Percentiles rank a stretch among this genome's conserved stretches.
Conservation (phyloP, 2,113 vertebrate genomes). For the Diphyllodes magnificus region DNA sequence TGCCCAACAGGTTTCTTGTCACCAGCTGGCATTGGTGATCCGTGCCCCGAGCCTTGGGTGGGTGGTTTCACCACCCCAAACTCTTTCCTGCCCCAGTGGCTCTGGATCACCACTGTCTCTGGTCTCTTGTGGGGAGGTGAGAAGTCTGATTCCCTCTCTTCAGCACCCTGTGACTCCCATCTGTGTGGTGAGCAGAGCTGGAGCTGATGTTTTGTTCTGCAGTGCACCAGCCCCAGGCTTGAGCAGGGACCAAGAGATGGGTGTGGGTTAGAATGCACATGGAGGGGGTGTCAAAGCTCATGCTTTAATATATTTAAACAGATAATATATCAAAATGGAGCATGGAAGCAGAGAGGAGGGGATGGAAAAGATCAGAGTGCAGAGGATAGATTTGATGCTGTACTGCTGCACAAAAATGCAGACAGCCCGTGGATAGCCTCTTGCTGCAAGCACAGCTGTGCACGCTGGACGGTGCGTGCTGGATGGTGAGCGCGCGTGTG, state of each 20-base stretch:
- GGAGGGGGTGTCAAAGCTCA: rapidly evolving
- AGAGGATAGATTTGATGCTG: background rate
- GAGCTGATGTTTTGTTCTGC: background rate
- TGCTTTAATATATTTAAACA: background rate
- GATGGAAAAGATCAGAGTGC: background rate
- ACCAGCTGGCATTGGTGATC: background rate
- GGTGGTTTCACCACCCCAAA: background rate
- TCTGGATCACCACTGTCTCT: background rate
- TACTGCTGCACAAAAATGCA: background rate
- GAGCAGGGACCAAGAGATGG: background rate
- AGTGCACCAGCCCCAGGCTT: rapidly evolving
- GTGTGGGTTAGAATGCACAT: background rate
- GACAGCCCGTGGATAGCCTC: background rate
- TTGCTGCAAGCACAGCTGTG: background rate
- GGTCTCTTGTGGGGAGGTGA: background rate
- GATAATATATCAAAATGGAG: background rate
- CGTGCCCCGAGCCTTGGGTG: background rate
- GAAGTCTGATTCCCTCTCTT: background rate
- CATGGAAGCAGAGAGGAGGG: background rate
- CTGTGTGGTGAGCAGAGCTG: background rate
- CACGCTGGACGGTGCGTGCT: rapidly evolving
- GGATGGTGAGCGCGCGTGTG: background rate
- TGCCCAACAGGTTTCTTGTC: rapidly evolving
- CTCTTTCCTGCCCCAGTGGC: background rate
- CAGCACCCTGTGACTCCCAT: background rate